Evolutionary conservation across 1,140 invertebrate species (phyloP), one percentile per base, ranked within the genome.

Genomic region (Drosophila kikkawai): DNA sequence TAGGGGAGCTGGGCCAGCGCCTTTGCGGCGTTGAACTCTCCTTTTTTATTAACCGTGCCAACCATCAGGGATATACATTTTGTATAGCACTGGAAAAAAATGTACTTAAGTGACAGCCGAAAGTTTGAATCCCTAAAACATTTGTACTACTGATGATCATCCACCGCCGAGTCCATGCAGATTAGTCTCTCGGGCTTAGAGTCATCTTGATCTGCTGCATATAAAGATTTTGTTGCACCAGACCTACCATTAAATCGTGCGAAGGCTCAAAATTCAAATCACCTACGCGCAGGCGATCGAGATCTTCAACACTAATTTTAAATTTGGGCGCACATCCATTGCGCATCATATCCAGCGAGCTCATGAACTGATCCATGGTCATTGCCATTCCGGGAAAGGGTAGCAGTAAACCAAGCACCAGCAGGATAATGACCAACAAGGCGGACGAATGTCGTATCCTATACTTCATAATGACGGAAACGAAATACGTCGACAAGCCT

Each of bases 341-440:
- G 7, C 91, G 78, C 75, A 92, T 91, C 91, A 91, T 92, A 48
- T 92, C 91, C 48, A 92, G 64, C 7, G 88, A 91, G 63, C 80
- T 58, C 7, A 82, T 15, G 44, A 92, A 92, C 61, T 92, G 91
- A 59, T 92, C 74, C 91, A 92, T 92, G 9, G 59, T 87, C 13
- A 92, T 84, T 9, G 74, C 65, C 26, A 53, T n/a, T 36, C 59
- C 59, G 19, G 67, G 55, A 9, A 36, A 41, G 7, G 69, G 63
- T 9, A 61, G 11, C 2, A 65, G 63, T 36, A 60, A 2, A 2
- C 34, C 7, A 17, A 66, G 15, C 12, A 39, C 22, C 32, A 55
- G 32, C 41, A 87, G 61, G 36, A 85, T n/a, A 17, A 63, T 55
- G 42, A 66, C 26, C 17, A 78, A 36, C 7, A 26, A 7, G 7